Conservation (phyloP, 2,888 invertebrate species). For the Rugalucina vietnamica region DNA sequence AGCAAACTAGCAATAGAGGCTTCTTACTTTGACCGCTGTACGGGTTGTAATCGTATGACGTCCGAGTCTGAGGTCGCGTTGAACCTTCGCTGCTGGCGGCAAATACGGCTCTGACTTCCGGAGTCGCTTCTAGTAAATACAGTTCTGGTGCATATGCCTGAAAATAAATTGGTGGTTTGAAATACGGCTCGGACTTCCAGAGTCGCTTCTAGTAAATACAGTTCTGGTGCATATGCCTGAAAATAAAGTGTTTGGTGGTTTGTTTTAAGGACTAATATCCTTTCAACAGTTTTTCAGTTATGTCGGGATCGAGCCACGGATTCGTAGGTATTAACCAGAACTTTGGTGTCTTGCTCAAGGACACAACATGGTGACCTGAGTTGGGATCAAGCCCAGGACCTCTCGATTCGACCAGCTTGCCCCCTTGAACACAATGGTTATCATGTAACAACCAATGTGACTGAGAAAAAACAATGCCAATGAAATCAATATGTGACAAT, state of each 20-base stretch:
- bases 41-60: constrained; percentile 55
- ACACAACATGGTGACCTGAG: no score
- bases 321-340: no score
- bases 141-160: constrained; percentile 80
- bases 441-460: no score
- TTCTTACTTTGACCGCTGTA: constrained; percentile 50
- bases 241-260: constrained; percentile 44
- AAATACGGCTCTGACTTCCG: constrained; percentile 64
- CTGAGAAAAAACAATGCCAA: no score
- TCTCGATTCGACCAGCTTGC: neutral
- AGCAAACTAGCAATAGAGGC: neutral
- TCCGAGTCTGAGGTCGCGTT: constrained; percentile 65
- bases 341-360: no score
- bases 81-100: constrained; percentile 68
- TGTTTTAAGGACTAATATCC: constrained; percentile 59
- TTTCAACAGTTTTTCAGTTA: no score
- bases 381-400: no score
- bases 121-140: constrained; percentile 77
- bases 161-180: constrained; percentile 46
- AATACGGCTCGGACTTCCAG: constrained; percentile 65
- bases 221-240: constrained; percentile 79
- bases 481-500: no score
- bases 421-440: no score
- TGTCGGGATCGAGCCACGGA: no score
- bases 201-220: constrained; percentile 78